Conservation (phyloP, 2,113 vertebrate species). For the Colistium nudipinnis region DNA sequence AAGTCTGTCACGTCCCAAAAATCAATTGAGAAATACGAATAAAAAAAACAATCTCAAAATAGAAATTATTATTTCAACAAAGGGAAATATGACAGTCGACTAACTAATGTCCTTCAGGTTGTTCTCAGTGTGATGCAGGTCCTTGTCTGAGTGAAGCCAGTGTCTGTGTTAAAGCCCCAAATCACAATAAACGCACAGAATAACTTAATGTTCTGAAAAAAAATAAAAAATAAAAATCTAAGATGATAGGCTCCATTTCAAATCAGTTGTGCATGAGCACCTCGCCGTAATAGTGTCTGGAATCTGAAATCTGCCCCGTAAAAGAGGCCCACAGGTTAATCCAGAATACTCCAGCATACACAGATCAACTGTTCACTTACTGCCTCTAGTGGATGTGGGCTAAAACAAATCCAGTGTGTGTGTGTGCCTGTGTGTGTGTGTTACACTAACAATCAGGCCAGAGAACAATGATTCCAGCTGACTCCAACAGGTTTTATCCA, state of each 20-base stretch:
- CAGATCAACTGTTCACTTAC: conserved; percentile 28
- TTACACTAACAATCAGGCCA: conserved; percentile 6
- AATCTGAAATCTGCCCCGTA: conserved; percentile 13
- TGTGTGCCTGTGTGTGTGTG: background rate
- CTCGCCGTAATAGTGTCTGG: background rate
- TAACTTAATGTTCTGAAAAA: no score
- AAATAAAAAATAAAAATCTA: no score
- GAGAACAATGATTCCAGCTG: background rate
- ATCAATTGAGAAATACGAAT: no score
- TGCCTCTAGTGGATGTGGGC: background rate
- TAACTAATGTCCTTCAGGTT: no score
- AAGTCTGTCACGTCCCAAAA: no score
- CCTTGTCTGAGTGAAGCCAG: no score
- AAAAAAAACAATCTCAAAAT: no score
- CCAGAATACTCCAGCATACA: conserved; percentile 26
- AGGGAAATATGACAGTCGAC: no score
- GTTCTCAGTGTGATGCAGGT: no score
- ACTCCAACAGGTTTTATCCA: conserved; percentile 31
- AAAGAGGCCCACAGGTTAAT: conserved; percentile 7
- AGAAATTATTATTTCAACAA: background rate
- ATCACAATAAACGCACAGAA: no score
- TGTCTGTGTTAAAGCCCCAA: no score
- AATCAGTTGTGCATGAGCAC: conserved; percentile 17
- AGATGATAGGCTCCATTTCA: conserved; percentile 17
- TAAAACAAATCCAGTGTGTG: background rate